Evolutionary conservation across 2,797 vertebrate genomes (phyloP), one percentile per base, ranked within the genome.

Genomic region (Anableps anableps): DNA sequence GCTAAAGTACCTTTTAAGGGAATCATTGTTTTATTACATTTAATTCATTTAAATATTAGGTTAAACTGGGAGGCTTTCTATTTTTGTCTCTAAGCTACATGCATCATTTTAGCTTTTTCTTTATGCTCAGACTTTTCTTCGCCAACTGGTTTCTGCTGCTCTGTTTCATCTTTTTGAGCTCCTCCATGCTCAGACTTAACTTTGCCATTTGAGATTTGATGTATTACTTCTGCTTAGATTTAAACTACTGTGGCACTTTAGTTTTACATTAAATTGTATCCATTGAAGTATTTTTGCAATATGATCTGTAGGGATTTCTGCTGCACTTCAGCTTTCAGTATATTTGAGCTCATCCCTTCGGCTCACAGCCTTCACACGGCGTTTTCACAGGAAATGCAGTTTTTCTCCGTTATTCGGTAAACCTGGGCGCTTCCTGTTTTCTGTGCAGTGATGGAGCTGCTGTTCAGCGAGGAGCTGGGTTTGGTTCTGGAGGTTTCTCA

Each of bases 381-480:
- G 1, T 53, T 53, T 23, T 50, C 5, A 5, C 51, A 23, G 19
- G 21, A 23, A 53, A 8, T 53, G 21, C 6, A 23, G 19, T 41
- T 68, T 10, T 11, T 13, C 64, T 64, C 34, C 31, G 5, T 8
- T 10, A 5, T 51, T 11, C 16, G n/a, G 2, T 36, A 10, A 64
- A 53, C 7, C 36, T 23, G n/a, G 5, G 9, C 38, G 0, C 14
- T 0, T 72, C 31, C 50, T 31, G 38, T 10, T 45, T 2, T 55
- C 10, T 66, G 5, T 70, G 11, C 75, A 98, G 97, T 82, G 29
- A 86, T 97, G 89, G 94, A 98, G 62, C 92, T 97, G 84, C 88
- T 98, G 80, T 99, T 99, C 77, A 95, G 96, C 0, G 98, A 99
- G 86, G 98, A 99, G 93, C 92, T 97, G 10, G 97, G 97, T 34